Evolutionary conservation across 2,888 invertebrate genomes (phyloP).

Genomic region (Smittia sp.): DNA sequence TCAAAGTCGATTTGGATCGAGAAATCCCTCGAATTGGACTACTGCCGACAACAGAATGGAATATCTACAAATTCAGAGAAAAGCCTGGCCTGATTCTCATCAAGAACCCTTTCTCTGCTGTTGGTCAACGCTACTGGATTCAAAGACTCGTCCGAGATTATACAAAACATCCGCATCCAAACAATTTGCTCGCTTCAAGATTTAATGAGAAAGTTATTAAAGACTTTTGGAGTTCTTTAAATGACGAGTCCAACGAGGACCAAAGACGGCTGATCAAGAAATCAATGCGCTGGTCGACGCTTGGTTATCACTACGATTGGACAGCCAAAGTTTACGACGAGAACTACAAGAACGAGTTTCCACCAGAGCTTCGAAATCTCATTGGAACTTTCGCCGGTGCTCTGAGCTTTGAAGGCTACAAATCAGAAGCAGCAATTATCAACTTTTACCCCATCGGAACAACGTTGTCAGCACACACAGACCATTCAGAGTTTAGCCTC

Average conservation of each 20-base stretch:
- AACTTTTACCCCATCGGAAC: conserved; percentile 95
- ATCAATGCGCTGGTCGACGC: conserved; percentile 84
- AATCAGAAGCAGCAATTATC: conserved; percentile 90
- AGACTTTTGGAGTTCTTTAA: conserved; percentile 44
- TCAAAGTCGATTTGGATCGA: background rate
- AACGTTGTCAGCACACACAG: conserved; percentile 89
- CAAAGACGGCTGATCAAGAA: conserved; percentile 51
- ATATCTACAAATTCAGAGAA: conserved; percentile 59
- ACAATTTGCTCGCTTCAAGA: conserved; percentile 47
- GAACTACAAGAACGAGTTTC: conserved; percentile 65
- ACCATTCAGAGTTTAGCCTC: conserved; percentile 85
- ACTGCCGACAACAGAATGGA: conserved; percentile 59
- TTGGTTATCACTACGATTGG: conserved; percentile 99
- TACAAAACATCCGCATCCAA: conserved; percentile 63
- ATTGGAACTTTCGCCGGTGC: conserved; percentile 62
- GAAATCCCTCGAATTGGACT: conserved; percentile 51
- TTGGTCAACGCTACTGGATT: conserved; percentile 82
- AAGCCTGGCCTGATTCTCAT: conserved; percentile 77
- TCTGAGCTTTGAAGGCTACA: conserved; percentile 62
- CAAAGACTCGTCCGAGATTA: conserved; percentile 73
- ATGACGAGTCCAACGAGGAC: conserved; percentile 65
- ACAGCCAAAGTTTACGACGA: conserved; percentile 85
- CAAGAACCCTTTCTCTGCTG: conserved; percentile 74
- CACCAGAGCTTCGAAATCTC: conserved; percentile 66
- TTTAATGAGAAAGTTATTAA: conserved; percentile 44